These are phyloP conservation scores for Enteromius unitaeniatus DNA, from an alignment of 2,797 vertebrate species.

Conservation along the genomic window DNA sequence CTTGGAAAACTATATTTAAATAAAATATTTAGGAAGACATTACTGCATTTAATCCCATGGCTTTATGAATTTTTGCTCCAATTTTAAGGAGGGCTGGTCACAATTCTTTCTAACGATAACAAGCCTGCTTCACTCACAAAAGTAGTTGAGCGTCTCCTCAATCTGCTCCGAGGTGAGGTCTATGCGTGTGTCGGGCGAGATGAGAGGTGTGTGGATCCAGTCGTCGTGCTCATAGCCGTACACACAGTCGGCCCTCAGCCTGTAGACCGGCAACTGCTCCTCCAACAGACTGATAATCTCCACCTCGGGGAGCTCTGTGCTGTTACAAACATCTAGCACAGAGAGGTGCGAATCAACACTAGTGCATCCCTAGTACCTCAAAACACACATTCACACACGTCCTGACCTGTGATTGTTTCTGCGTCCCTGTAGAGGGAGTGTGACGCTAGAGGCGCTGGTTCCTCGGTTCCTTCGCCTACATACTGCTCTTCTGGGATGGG, in stretches of 20 bases:
- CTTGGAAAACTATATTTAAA: too few relatives aligned
- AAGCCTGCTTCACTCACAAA: constrained; percentile 84
- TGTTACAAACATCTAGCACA: constrained; percentile 94
- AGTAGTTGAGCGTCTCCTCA: constrained; percentile 98
- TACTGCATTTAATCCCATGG: background rate
- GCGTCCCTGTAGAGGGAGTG: constrained; percentile 88
- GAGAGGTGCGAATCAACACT: background rate
- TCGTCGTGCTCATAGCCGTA: constrained; percentile 97
- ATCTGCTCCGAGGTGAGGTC: constrained; percentile 96
- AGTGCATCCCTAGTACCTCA: background rate
- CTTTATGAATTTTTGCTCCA: background rate
- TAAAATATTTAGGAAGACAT: too few relatives aligned
- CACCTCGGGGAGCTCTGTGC: constrained; percentile 95
- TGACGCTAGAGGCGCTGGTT: constrained; percentile 69
- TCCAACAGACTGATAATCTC: constrained; percentile 99
- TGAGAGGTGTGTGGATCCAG: constrained; percentile 96
- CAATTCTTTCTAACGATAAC: background rate
- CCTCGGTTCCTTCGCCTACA: constrained; percentile 85
- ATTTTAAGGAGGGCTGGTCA: background rate
- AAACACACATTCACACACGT: constrained; percentile 1
- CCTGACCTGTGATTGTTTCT: constrained; percentile 94
- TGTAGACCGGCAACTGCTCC: constrained; percentile 95
- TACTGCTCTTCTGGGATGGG: constrained; percentile 87
- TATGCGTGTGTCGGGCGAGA: constrained; percentile 87
- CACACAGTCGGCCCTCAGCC: constrained; percentile 92